Evolutionary conservation across 1,140 invertebrate species (phyloP).

Genomic region (Copidosoma floridanum): DNA sequence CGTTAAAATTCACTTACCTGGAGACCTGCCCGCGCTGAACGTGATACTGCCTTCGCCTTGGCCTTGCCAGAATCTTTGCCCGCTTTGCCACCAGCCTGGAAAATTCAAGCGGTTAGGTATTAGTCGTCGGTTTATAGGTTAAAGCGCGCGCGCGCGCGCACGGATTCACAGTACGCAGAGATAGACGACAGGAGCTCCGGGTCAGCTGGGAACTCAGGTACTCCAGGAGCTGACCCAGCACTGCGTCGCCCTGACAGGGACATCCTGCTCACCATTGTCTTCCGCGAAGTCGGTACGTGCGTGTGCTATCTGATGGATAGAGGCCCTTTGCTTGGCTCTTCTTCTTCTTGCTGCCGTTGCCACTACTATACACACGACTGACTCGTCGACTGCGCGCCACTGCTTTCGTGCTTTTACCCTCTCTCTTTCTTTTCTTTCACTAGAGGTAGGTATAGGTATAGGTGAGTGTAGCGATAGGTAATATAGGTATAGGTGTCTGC

Average conservation of each 20-base stretch:
- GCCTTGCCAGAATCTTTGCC: conserved; percentile 99
- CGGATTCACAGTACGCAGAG: no score
- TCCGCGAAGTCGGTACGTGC: neutral
- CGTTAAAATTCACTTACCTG: conserved; percentile 86
- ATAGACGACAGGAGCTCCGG: no score
- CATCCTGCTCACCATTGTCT: conserved; percentile 13
- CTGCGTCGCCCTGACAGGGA: no score
- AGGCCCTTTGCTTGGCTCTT: neutral
- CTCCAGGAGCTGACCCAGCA: no score
- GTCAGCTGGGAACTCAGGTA: no score
- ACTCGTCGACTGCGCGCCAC: neutral
- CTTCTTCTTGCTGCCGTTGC: neutral
- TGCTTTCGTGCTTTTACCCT: neutral
- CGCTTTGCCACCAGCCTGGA: conserved; percentile 96
- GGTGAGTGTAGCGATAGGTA: no score
- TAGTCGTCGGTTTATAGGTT: conserved; percentile 23
- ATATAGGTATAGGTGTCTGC: no score
- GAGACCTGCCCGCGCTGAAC: conserved; percentile 95
- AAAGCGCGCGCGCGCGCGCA: neutral
- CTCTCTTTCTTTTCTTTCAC: neutral
- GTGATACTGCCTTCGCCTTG: conserved; percentile 98
- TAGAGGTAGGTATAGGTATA: no score
- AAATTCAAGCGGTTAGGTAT: conserved; percentile 3
- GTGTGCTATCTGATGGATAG: neutral
- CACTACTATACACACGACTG: no score